Conservation (phyloP, 2,888 invertebrate species). For the Allophyes oxyacanthae region DNA sequence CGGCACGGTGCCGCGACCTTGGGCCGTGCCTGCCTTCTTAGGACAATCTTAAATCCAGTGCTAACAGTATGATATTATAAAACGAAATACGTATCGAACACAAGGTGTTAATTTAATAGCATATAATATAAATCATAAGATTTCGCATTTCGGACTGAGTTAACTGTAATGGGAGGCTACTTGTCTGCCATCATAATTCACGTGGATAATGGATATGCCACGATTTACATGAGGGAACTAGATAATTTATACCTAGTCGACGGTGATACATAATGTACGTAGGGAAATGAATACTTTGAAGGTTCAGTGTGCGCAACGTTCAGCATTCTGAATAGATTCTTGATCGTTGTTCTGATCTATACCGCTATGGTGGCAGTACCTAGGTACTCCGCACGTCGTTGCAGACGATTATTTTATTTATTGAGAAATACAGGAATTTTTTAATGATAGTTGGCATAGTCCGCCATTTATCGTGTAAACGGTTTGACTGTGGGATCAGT, state of each 20-base stretch:
- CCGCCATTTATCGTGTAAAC: too few species aligned
- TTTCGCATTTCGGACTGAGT: too few species aligned
- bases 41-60: too few species aligned
- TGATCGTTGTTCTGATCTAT: constrained; percentile 12
- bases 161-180: too few species aligned
- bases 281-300: not conserved
- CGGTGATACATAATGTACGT: not conserved
- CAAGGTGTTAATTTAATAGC: not conserved
- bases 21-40: too few species aligned
- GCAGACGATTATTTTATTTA: too few species aligned
- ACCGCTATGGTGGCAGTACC: not conserved
- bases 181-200: too few species aligned
- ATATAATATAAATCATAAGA: not conserved
- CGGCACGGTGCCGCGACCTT: too few species aligned
- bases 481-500: too few species aligned
- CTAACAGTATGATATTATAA: not conserved
- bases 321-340: not conserved
- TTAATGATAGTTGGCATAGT: too few species aligned
- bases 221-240: not conserved
- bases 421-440: too few species aligned
- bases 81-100: not conserved
- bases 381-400: constrained; percentile 15
- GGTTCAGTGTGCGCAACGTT: not conserved
- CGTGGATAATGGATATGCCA: not conserved
- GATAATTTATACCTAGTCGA: not conserved